Base-by-base conservation (phyloP, 2,797 vertebrate species). In the Chromis chromis region DNA sequence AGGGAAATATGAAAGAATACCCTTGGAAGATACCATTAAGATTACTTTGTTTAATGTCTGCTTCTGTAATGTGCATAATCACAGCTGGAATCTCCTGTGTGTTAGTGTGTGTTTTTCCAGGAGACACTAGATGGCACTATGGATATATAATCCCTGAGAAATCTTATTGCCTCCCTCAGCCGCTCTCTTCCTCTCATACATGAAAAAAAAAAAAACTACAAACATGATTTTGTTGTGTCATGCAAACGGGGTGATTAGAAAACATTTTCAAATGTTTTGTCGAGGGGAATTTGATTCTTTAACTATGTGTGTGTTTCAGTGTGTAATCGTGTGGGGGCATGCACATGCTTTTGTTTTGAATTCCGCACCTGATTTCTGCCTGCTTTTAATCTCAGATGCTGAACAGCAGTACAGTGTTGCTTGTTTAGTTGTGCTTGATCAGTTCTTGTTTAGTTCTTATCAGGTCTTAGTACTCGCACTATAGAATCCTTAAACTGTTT, bases 71-170 rank as follows among this genome's bases (percentile, higher is more conserved):
- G 17, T 59, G 31, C 36, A 16, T 17, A 63, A 72, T 79, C 63
- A 0, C 60, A 74, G 39, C 57, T 66, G 14, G 22, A 67, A 56
- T 64, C 56, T 75, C 16, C 0, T 42, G 24, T 62, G 52, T 54
- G 36, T 76, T n/a, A 83, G 57, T 79, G 66, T 88, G 64, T 83
- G 54, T 83, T 68, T 83, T 71, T 74, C 11, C 6, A 42, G 13
- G 16, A 65, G 78, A 88, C 95, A 94, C 94, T 95, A 95, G 95
- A 94, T 95, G 95, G 95, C 95, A 94, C 92, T 95, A 84, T 94
- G 76, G 92, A 91, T 90, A 83, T 91, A 82, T 81, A 78, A 74
- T 87, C 67, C 56, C 55, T 42, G 19, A 42, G 21, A 83, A 78
- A 76, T 69, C 7, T 73, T 25, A 19, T 27, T 19, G 17, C 31